Base-by-base conservation (phyloP, 2,888 invertebrate species). In the Anarsia innoxiella region DNA sequence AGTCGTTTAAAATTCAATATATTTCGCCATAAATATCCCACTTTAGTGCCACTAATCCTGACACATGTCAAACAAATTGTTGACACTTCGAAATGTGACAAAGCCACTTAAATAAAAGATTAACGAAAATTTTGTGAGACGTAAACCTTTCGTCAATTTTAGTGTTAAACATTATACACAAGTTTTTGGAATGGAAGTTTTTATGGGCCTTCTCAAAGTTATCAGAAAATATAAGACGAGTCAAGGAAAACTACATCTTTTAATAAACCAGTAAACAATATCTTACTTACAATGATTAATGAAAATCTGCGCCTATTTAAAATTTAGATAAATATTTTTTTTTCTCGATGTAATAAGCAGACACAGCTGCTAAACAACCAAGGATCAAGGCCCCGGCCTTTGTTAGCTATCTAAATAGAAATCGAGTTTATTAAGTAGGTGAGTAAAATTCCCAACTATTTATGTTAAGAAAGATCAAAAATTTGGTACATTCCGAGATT, bases 51-150 rank as follows among this genome's bases (percentile, higher is more conserved):
- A 54, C 51, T 61, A 61, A 59, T 61, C 59, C 49, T 40, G 63
- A 66, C 68, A 68, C 56, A 65, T 70, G 70, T 68, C 70, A 68
- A 67, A 67, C 66, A 66, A 66, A 61, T 68, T 65, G 61, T 63
- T 65, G 59, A 64, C 67, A 67, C 59, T 52, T 58, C 47, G 34
- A 55, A 56, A 57, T 49, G 54, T 53, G 60, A 52, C 53, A 49
- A 51, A 55, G 46, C 53, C 59, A 55, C 56, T 60, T 58, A 59
- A 60, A 59, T 51, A 56, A 50, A 48, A 49, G 47, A 47, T 51
- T 56, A 46, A 48, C 45, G 35, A 45, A 49, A 44, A 45, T 42
- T 33, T 29, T 12, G 29, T 14, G 29, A 31, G 23, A 16, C 11
- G 31, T 31, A 31, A 31, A 31, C 8, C 16, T 32, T 13, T 32